phyloP scores from a whole-genome alignment of 2,797 vertebrate genomes.

The Petrocephalus schoutedeni region DNA sequence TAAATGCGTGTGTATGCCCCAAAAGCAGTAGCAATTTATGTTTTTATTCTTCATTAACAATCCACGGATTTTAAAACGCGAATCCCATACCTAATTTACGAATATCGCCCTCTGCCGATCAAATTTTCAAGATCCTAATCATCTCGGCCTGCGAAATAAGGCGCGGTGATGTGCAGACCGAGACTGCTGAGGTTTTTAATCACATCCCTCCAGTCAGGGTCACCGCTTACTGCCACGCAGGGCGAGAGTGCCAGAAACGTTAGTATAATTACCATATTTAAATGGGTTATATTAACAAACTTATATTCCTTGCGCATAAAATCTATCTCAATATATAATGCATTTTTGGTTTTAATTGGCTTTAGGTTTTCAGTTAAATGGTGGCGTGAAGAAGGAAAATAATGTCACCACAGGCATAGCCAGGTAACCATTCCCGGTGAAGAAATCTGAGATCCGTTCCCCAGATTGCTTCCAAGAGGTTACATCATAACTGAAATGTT shows the following conservation, averaged over 20 bases:
- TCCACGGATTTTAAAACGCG: background rate
- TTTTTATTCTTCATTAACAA: background rate
- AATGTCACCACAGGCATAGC: background rate
- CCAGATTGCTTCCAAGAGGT: background rate
- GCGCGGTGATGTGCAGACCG: background rate
- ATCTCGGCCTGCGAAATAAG: background rate
- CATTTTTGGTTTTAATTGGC: background rate
- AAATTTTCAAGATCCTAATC: background rate
- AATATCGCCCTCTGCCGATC: background rate
- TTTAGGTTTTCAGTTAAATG: background rate
- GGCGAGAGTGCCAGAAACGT: background rate
- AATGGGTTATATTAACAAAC: background rate
- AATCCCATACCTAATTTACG: background rate
- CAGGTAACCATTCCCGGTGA: background rate
- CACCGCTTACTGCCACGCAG: background rate
- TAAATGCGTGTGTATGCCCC: background rate
- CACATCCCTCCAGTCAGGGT: background rate
- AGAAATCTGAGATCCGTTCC: constrained; percentile 10
- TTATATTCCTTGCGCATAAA: background rate
- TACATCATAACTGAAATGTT: constrained; percentile 5
- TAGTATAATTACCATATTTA: background rate
- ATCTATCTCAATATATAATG: background rate
- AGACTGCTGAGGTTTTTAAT: background rate
- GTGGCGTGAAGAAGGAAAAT: background rate
- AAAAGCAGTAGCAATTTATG: background rate